These are phyloP conservation scores for Lordiphosa fenestrarum DNA, from an alignment of 2,888 invertebrate species.

Conservation along the genomic window DNA sequence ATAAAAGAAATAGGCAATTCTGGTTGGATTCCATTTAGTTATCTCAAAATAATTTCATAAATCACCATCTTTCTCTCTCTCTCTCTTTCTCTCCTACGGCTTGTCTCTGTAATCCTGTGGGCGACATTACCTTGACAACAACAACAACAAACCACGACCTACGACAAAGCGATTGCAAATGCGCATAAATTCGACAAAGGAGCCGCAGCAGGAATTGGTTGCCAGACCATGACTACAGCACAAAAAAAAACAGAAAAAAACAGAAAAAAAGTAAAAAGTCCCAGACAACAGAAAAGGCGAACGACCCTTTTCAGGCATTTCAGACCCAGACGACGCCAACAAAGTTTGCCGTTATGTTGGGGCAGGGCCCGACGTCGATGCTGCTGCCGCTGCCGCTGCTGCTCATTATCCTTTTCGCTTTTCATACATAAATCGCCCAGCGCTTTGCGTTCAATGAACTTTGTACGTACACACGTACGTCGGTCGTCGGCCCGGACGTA, in stretches of 20 bases:
- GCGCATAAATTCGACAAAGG: slow-evolving; percentile 63
- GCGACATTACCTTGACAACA: slow-evolving; percentile 69
- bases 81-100: slow-evolving; percentile 15
- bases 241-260: too few relatives aligned
- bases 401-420: slow-evolving; percentile 78
- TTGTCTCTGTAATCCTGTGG: slow-evolving; percentile 63
- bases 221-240: slow-evolving; percentile 52
- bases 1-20: slow-evolving; percentile 18
- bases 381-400: slow-evolving; percentile 35
- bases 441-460: slow-evolving; percentile 64
- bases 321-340: slow-evolving; percentile 61
- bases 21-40: neutral
- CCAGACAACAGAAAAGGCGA: slow-evolving; percentile 76
- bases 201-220: slow-evolving; percentile 31
- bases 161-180: slow-evolving; percentile 73
- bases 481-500: slow-evolving; percentile 75
- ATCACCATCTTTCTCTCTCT: too few relatives aligned
- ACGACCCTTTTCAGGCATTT: slow-evolving; percentile 70
- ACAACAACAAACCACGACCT: slow-evolving; percentile 73
- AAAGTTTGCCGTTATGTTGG: slow-evolving; percentile 49
- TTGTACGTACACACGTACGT: slow-evolving; percentile 58
- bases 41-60: neutral
- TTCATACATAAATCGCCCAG: slow-evolving; percentile 75
- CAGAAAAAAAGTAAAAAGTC: slow-evolving; percentile 44
- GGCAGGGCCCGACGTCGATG: slow-evolving; percentile 55